Evolutionary conservation across 2,888 invertebrate genomes (phyloP), one percentile per base, ranked within the genome.

Genomic region (Drosophila siamana): DNA sequence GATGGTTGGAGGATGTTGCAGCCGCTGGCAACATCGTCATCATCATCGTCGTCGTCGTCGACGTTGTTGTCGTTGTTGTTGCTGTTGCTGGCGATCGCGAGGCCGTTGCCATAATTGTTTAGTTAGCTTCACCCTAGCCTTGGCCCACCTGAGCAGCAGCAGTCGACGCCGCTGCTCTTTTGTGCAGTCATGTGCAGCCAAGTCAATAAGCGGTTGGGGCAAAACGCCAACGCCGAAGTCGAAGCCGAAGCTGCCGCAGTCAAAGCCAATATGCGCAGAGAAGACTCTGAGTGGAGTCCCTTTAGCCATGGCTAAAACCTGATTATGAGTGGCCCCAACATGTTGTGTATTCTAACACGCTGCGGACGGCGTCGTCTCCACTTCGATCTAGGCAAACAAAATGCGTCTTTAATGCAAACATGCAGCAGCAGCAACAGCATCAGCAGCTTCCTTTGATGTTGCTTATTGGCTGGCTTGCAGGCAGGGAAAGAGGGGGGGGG

Each of bases 391-490:
- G 68, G 84, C 81, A 38, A 86, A 82, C 83, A 84, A 84, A 84
- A 84, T 84, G 83, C 83, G 83, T 84, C 83, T 88, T 84, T 84
- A 84, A 84, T 88, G 83, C 83, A 84, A 84, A 88, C 84, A 88
- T 88, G 84, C 88, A 83, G 40, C 36, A 26, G 26, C 43, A 70
- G 48, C 40, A 41, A 16, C 41, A 70, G 48, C 40, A 41, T 16
- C 41, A 83, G 81, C 88, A 83, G 83, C 88, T 84, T 84, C 89
- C 84, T 88, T 84, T 84, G 84, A 88, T 78, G 86, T 88, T 52
- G 62, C 40, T 36, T 50, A 56, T 55, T 41, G 55, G 55, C 44
- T 15, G 46, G 36, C 15, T 15, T 22, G 9, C 13, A 15, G 26
- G 44, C 6, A 4, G 26, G 26, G 19, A 40, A 56, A 9, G 28